Evolutionary conservation across 2,797 vertebrate genomes (phyloP).

Genomic region (Chelidonichthys spinosus): DNA sequence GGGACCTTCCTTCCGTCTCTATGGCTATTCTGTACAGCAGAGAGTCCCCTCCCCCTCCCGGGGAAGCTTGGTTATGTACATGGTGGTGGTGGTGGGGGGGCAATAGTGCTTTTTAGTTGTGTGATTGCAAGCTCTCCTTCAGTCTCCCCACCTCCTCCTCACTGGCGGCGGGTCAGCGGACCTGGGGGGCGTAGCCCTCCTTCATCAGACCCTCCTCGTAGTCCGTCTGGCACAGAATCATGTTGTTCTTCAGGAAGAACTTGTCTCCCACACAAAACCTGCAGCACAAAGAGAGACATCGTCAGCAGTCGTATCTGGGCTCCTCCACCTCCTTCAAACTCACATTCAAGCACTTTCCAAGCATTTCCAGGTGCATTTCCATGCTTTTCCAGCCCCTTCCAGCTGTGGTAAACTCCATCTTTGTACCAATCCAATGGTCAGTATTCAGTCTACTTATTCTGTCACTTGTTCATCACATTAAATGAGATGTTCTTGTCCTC

Average conservation of each 20-base stretch:
- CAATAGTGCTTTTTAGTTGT: constrained; percentile 77
- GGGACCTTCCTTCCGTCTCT: constrained; percentile 79
- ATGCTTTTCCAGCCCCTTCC: too few species aligned
- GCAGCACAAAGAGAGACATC: constrained; percentile 56
- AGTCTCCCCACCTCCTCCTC: constrained; percentile 43
- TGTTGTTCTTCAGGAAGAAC: constrained; percentile 97
- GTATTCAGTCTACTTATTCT: too few species aligned
- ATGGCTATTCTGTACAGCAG: constrained; percentile 92
- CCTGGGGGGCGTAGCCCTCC: constrained; percentile 92
- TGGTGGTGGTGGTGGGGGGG: constrained; percentile 83
- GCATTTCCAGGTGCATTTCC: too few species aligned
- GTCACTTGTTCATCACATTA: too few species aligned
- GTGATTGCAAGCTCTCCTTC: constrained; percentile 85
- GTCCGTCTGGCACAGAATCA: constrained; percentile 97
- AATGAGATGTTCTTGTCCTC: too few species aligned
- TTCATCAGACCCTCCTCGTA: constrained; percentile 93
- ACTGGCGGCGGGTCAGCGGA: constrained; percentile 87
- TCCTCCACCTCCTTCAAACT: too few species aligned
- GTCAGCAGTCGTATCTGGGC: too few species aligned
- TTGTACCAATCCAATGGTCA: too few species aligned
- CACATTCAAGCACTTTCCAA: too few species aligned
- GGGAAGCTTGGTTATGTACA: constrained; percentile 89
- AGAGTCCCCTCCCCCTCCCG: constrained; percentile 67
- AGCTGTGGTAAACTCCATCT: too few species aligned
- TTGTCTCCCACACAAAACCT: constrained; percentile 98